These are phyloP conservation scores for Tenebrio molitor DNA, from an alignment of 1,140 invertebrate genomes.

Conservation along the genomic window DNA sequence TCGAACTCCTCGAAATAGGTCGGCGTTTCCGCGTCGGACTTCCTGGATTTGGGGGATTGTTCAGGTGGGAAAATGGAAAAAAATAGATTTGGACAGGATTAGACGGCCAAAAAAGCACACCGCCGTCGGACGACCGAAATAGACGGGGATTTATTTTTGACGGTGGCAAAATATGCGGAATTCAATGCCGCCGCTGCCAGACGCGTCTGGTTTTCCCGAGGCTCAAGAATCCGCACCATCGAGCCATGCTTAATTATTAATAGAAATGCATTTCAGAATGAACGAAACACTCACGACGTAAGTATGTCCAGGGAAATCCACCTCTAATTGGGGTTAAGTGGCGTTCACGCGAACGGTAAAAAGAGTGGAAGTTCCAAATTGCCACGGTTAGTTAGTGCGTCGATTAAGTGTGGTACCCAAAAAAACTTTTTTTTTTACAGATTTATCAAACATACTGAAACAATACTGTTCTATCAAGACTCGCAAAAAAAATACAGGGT, in stretches of 20 bases:
- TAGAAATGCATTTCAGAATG: constrained; percentile 33
- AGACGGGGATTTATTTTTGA: constrained; percentile 23
- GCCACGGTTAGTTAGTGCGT: not conserved
- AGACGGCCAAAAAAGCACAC: constrained; percentile 11
- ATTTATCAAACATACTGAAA: too few relatives aligned
- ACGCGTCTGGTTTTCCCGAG: constrained; percentile 47
- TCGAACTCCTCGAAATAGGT: not conserved
- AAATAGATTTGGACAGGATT: not conserved
- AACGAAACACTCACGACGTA: constrained; percentile 16
- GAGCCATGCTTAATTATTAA: constrained; percentile 3
- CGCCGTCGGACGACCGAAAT: not conserved
- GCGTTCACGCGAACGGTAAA: not conserved
- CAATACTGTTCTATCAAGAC: too few relatives aligned
- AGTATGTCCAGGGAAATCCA: constrained; percentile 29
- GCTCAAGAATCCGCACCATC: not conserved
- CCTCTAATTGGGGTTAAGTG: constrained; percentile 21
- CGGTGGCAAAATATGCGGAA: constrained; percentile 44
- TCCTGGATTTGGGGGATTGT: not conserved
- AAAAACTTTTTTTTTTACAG: too few relatives aligned
- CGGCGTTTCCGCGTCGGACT: not conserved
- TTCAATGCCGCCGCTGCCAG: constrained; percentile 41
- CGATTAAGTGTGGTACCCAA: not conserved
- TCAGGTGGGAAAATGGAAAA: not conserved
- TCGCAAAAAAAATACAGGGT: too few relatives aligned
- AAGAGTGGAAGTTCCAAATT: not conserved